These are phyloP conservation scores for Phalacrocorax carbo DNA, from an alignment of 2,113 vertebrate species.

Conservation along the genomic window DNA sequence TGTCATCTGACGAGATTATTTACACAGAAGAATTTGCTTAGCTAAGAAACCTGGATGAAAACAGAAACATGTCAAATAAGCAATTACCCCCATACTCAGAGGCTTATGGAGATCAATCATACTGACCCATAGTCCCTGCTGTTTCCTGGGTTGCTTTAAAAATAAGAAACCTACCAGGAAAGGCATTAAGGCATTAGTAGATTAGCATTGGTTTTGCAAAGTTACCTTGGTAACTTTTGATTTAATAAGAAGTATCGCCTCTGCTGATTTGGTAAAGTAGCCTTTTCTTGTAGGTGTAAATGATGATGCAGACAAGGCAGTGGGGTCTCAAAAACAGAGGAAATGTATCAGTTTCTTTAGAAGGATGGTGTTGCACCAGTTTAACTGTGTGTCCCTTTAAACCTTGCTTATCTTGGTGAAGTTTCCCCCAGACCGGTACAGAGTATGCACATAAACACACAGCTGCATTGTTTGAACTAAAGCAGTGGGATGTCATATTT, in stretches of 20 bases:
- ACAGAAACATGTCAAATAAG: neutral
- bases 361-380: neutral
- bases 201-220: neutral
- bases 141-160: neutral
- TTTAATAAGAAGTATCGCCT: neutral
- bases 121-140: neutral
- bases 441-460: neutral
- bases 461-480: neutral
- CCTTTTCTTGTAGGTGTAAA: neutral
- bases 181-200: neutral
- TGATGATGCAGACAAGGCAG: neutral
- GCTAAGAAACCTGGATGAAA: neutral
- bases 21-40: neutral
- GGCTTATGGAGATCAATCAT: neutral
- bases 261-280: neutral
- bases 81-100: neutral
- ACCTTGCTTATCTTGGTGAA: neutral
- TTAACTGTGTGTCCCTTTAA: neutral
- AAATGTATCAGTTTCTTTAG: neutral
- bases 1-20: neutral
- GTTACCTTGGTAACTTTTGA: neutral
- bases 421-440: neutral
- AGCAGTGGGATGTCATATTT: neutral
- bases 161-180: conserved; percentile 7
- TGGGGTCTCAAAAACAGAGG: neutral